Base-by-base conservation (phyloP, 1,140 invertebrate species). In the Rhynchophorus ferrugineus region DNA sequence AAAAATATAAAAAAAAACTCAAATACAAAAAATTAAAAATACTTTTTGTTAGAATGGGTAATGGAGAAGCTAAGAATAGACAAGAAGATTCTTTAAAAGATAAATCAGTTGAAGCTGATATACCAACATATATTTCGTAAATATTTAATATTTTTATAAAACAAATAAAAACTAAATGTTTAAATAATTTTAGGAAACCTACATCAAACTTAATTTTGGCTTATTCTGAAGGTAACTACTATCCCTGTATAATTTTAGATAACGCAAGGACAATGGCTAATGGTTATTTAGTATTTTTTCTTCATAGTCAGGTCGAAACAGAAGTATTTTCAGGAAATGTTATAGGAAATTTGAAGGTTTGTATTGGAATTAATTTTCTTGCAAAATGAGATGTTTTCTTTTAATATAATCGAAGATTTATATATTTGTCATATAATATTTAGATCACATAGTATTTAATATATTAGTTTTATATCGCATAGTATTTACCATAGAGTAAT, bases 291-390 rank as follows among this genome's bases (percentile, higher is more conserved):
- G 44, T 46, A n/a, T 46, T 46, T 36, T 46, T 46, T 18, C 44
- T 46, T 20, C 44, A 46, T 14, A 46, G 20, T 46, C 44, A 46
- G 37, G 20, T 11, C 6, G 44, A 46, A 36, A 19, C 16, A 1
- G 44, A 46, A 46, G 17, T 46, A 7, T 29, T 29, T 5, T 37
- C 33, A 8, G 9, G 9, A 5, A 46, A 46, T 22, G 44, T 46
- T 1, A 46, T 46, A 19, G 44, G 44, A 46, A 46, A 46, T 22
- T 46, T 46, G 20, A 46, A 36, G 16, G 44, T n/a, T n/a, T n/a
- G n/a, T n/a, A n/a, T n/a, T n/a, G n/a, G n/a, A n/a, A n/a, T n/a
- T n/a, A n/a, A n/a, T n/a, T n/a, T n/a, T n/a, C n/a, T n/a, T n/a
- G n/a, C n/a, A n/a, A n/a, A n/a, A n/a, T n/a, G n/a, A n/a, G n/a